Conservation (phyloP, 2,797 vertebrate genomes). For the Oryzias dopingdopingensis region DNA sequence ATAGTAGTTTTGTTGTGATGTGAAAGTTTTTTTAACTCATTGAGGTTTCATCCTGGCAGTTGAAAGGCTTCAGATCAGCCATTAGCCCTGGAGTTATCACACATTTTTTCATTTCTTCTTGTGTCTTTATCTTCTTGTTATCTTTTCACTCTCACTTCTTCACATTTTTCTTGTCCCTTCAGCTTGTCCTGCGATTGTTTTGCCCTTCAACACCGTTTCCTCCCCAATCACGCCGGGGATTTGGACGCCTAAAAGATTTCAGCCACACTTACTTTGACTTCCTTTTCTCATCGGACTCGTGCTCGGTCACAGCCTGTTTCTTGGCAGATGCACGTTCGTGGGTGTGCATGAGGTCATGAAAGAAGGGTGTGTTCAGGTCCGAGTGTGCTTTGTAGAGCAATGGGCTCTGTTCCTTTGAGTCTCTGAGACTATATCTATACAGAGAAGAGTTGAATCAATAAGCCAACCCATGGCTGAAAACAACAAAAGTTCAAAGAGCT, state of each 20-base stretch:
- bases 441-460: neutral
- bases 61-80: no score
- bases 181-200: conserved; percentile 2
- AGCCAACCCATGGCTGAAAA: conserved; percentile 1
- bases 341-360: conserved; percentile 26
- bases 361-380: conserved; percentile 27
- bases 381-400: conserved; percentile 6
- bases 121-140: no score
- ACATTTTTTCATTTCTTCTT: no score
- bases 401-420: conserved; percentile 19
- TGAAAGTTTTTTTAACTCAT: no score
- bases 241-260: neutral
- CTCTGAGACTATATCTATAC: conserved; percentile 20
- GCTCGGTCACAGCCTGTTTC: conserved; percentile 9
- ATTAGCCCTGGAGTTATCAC: no score
- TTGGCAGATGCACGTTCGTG: conserved; percentile 28
- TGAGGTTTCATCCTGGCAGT: no score
- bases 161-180: no score
- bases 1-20: no score
- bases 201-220: neutral
- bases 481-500: neutral
- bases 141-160: no score
- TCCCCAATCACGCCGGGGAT: no score
- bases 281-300: conserved; percentile 27
- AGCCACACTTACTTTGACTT: conserved; percentile 22